Evolutionary conservation across 2,113 vertebrate genomes (phyloP).

Genomic region (Brachirus orientalis): DNA sequence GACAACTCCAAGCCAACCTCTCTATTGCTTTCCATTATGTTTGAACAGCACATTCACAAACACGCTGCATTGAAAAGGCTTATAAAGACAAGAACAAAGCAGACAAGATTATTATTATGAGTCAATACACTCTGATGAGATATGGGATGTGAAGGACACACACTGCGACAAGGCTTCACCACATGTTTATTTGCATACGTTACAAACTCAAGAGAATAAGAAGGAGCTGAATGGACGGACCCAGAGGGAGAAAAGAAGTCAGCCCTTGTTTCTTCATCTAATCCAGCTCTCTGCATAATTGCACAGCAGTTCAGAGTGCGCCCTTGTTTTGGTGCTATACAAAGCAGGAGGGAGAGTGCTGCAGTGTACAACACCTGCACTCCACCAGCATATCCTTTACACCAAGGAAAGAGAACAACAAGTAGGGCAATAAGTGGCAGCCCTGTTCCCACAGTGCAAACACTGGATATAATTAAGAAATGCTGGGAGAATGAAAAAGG

Average conservation of each 20-base stretch:
- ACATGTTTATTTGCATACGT: constrained; percentile 32
- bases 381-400: constrained; percentile 11
- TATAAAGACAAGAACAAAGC: constrained; percentile 13
- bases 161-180: constrained; percentile 13
- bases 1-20: constrained; percentile 6
- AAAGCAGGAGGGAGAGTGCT: constrained; percentile 15
- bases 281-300: constrained; percentile 44
- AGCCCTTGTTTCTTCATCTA: constrained; percentile 4
- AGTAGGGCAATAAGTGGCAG: constrained; percentile 64
- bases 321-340: constrained; percentile 43
- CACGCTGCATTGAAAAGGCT: constrained; percentile 17
- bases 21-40: constrained; percentile 19
- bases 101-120: constrained; percentile 13
- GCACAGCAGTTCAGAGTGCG: constrained; percentile 13
- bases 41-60: constrained; percentile 23
- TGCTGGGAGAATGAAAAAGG: constrained; percentile 28
- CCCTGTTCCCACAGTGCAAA: constrained; percentile 56
- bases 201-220: constrained; percentile 18
- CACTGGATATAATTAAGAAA: constrained; percentile 70
- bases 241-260: constrained; percentile 9
- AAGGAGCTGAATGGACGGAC: constrained; percentile 21
- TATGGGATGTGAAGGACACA: constrained; percentile 18
- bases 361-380: constrained; percentile 42
- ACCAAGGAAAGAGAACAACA: constrained; percentile 59
- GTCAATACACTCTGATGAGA: constrained; percentile 46